Base-by-base conservation (phyloP, 2,113 vertebrate genomes). In the Prinia subflava region DNA sequence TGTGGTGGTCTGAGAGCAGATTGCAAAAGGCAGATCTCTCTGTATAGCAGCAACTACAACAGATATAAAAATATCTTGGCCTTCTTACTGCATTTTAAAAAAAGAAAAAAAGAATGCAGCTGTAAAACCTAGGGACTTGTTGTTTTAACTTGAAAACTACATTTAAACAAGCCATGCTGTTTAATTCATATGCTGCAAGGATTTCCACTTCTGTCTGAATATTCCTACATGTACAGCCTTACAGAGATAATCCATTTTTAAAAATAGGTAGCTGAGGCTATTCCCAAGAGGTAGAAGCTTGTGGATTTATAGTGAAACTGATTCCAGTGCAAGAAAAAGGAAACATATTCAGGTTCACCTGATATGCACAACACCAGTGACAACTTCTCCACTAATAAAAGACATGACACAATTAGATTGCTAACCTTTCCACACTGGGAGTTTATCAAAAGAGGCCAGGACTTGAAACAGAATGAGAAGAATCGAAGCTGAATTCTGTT, bases 151-250 rank as follows among this genome's bases (percentile, higher is more conserved):
- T 53, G 50, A 83, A 94, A 96, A 69, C 52, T 50, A 20, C 52
- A 57, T 79, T 94, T 69, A 65, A 94, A 63, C 50, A 91, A 80
- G 46, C 8, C 5, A 28, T 94, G 46, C 62, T 76, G 50, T 87
- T 94, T 88, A 93, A 94, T 88, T 95, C 30, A 85, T 88, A 31
- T 21, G 78, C 59, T 77, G 81, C 87, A 80, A 77, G 82, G 85
- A 79, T 94, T 95, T 83, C 55, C 71, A 87, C 75, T 95, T 87
- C 33, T 74, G 73, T 41, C 65, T 84, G 74, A 69, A 87, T 85
- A 87, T 56, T 69, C 63, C 46, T 73, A 39, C 83, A 82, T 11
- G 46, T 37, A 73, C 14, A 30, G 65, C 24, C 67, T 77, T 83
- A 69, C 39, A 47, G 50, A 19, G 42, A 83, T 31, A 70, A 87